These are phyloP conservation scores for Cyprinella venusta DNA, from an alignment of 2,797 vertebrate genomes.

Conservation along the genomic window DNA sequence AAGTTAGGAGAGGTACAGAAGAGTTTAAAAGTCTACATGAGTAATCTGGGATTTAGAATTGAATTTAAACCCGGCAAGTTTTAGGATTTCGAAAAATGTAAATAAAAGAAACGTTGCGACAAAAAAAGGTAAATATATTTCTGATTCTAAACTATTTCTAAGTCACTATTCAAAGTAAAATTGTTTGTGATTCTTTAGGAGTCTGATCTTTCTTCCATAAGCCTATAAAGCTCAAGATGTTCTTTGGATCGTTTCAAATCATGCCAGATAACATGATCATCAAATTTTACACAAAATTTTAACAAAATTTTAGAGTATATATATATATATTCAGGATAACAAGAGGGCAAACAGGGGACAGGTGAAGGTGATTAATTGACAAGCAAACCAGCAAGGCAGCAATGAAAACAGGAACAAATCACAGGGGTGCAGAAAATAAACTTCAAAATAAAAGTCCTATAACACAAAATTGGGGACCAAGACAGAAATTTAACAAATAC, in stretches of 20 bases:
- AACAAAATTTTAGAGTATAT: too few species aligned
- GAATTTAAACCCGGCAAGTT: not conserved
- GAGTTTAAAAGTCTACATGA: not conserved
- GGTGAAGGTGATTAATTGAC: not conserved
- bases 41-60: not conserved
- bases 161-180: not conserved
- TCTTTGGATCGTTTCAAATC: not conserved
- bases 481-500: too few species aligned
- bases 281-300: not conserved
- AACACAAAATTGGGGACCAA: too few species aligned
- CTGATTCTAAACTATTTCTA: not conserved
- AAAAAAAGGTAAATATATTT: not conserved
- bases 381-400: too few species aligned
- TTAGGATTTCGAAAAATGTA: not conserved
- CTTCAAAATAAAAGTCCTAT: not conserved
- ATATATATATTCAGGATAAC: not conserved
- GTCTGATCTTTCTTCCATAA: not conserved
- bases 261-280: not conserved
- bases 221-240: not conserved
- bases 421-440: not conserved
- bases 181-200: not conserved
- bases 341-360: not conserved
- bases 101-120: not conserved
- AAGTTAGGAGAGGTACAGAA: constrained; percentile 28
- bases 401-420: not conserved